Base-by-base conservation (phyloP, 2,113 vertebrate genomes). In the Parotia lawesii region DNA sequence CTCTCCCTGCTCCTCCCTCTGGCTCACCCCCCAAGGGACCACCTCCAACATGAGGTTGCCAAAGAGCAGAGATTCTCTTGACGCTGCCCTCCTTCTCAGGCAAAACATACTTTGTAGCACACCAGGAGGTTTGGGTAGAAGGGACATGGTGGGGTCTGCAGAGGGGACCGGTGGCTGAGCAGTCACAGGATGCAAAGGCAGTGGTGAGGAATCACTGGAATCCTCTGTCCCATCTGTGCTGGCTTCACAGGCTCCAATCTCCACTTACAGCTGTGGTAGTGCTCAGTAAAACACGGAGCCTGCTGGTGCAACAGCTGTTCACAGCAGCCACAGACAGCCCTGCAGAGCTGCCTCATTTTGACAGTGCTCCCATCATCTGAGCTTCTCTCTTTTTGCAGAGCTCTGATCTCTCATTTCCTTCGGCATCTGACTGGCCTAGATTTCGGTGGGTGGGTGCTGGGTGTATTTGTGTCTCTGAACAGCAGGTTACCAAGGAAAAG, bases 191-290 rank as follows among this genome's bases (percentile, higher is more conserved):
- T 67, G 51, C 15, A 47, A 87, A 90, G 56, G 38, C 47, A 4
- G 33, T 2, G 5, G 15, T 4, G 2, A 53, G 50, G 45, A 19
- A 60, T 56, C 57, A 48, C 77, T n/a, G 53, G 73, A 7, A 77
- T 54, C 15, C 44, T 44, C 48, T 10, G 3, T 29, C 57, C 51
- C 44, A 60, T 15, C 72, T 35, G 65, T 33, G 51, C 48, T 60
- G 12, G 0, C 53, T 56, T 45, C 71, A 22, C 2, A 9, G 42
- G 33, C 35, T 82, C 40, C 18, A 21, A 1, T 29, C 47, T 48
- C 70, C 2, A 0, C 45, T 22, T 5, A 21, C 2, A 2, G 54
- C 64, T 69, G 45, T 0, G 3, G 9, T 0, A 18, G 24, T 9
- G n/a, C 45, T n/a, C 2, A 1, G 33, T 20, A 33, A 22, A 60